A percentile compares a stretch with the other conserved stretches of the same genome.
Conservation (phyloP, 2,888 invertebrate genomes). For the Drosophila cognata region DNA sequence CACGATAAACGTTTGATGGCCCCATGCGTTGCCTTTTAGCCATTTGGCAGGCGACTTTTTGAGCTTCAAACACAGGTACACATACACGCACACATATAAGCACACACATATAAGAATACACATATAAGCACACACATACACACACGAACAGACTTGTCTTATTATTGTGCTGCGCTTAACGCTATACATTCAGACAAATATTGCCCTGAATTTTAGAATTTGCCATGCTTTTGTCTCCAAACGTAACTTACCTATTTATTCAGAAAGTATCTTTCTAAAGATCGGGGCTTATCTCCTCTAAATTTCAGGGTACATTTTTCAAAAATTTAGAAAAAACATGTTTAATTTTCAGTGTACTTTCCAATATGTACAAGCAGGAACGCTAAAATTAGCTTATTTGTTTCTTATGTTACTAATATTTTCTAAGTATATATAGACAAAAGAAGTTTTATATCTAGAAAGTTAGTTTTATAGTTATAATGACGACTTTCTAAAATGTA, state of each 20-base stretch:
- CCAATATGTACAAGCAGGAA: neutral
- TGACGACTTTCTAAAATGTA: neutral
- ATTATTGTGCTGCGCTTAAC: neutral
- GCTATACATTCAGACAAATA: neutral
- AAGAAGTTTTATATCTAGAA: too few relatives aligned
- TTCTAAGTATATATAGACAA: too few relatives aligned
- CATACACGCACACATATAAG: neutral
- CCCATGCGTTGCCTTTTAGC: conserved; percentile 25
- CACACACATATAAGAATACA: too few relatives aligned
- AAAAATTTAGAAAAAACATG: rapidly evolving
- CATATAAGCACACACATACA: neutral
- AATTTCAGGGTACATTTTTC: neutral
- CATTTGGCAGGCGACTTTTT: conserved; percentile 46
- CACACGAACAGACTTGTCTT: neutral
- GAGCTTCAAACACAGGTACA: conserved; percentile 12
- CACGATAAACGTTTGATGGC: conserved; percentile 60
- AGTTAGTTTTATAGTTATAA: neutral
- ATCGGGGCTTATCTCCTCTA: neutral
- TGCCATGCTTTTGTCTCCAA: neutral
- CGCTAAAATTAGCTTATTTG: neutral
- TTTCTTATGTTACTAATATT: neutral
- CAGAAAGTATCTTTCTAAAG: neutral
- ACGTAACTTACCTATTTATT: neutral
- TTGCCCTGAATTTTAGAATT: neutral
- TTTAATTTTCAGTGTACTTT: neutral